Evolutionary conservation across 92 coral and sea anemone species (phyloP), one percentile per base, ranked within the genome.

Genomic region (Parazoanthus swiftii): DNA sequence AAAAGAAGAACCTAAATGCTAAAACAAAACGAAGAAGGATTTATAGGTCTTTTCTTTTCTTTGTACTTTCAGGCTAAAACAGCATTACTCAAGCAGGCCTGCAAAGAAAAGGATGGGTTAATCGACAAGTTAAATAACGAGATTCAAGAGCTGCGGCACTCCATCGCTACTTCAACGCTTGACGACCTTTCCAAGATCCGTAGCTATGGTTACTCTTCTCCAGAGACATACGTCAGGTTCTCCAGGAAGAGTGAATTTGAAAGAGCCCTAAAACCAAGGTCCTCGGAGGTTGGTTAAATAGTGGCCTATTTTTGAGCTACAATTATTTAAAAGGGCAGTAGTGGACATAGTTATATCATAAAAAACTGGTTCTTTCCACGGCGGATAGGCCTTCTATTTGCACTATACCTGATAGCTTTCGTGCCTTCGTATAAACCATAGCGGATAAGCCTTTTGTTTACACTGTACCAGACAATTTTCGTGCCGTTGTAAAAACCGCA

Each of bases 31-130:
- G 59, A 15, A 1, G 59, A 54, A 15, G 18, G 11, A 13, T 0
- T 13, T 54, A 15, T 0, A 9, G 0, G 15, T 10, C 2, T 54
- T 8, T 50, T 35, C 37, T 51, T 43, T 20, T 85, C 58, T 79
- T 82, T 39, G 44, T 18, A 58, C 11, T 88, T 85, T 10, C 89
- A 97, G 99, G 98, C 97, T 42, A 97, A 97, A 90, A 91, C 93
- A 5, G 89, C 98, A 18, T 88, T 97, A 13, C 92, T 97, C 5
- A 97, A 91, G 78, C 96, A 90, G 89, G 99, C 97, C 4, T 97
- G 99, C 89, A 97, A 97, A 85, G 98, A 95, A 73, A 97, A 97
- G 68, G 99, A 95, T 72, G 99, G 91, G 44, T 92, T 81, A n/a
- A 88, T 97, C 36, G 95, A 97, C 82, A 92, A 91, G 75, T 81